Conservation (phyloP, 2,797 vertebrate species). For the Scolopax rusticola region DNA sequence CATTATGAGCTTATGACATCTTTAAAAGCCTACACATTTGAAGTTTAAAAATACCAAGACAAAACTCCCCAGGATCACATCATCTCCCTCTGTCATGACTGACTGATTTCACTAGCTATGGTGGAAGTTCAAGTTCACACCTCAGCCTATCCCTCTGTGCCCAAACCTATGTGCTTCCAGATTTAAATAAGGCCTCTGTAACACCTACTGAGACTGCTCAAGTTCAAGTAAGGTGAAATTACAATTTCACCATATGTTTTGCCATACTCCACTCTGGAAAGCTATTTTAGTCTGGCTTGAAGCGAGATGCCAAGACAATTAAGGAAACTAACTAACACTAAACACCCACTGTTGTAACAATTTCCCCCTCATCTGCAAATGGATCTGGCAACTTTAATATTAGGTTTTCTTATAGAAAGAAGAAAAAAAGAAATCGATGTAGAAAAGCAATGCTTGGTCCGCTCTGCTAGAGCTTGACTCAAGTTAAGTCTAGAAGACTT, state of each 20-base stretch:
- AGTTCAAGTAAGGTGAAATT: slow-evolving; percentile 61
- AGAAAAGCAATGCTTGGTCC: background rate
- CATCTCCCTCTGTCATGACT: background rate
- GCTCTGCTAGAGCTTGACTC: background rate
- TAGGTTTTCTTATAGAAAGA: background rate
- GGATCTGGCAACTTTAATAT: slow-evolving; percentile 29
- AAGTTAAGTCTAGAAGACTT: background rate
- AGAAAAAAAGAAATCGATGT: background rate
- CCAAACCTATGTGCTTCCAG: background rate
- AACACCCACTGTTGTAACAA: slow-evolving; percentile 61
- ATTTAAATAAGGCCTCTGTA: background rate
- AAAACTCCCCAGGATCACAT: background rate
- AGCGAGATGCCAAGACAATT: slow-evolving; percentile 57
- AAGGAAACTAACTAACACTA: slow-evolving; percentile 47
- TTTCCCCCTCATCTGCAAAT: slow-evolving; percentile 21
- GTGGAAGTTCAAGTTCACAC: slow-evolving; percentile 38
- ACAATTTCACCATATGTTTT: slow-evolving; percentile 56
- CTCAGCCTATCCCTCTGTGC: background rate
- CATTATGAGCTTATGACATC: background rate
- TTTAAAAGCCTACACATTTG: background rate
- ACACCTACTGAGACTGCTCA: slow-evolving; percentile 24
- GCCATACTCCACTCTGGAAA: slow-evolving; percentile 14
- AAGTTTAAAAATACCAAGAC: slow-evolving; percentile 31
- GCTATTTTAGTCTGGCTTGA: slow-evolving; percentile 55
- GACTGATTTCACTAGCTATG: background rate